Evolutionary conservation across 2,888 invertebrate species (phyloP).

Genomic region (Thalpophila matura): DNA sequence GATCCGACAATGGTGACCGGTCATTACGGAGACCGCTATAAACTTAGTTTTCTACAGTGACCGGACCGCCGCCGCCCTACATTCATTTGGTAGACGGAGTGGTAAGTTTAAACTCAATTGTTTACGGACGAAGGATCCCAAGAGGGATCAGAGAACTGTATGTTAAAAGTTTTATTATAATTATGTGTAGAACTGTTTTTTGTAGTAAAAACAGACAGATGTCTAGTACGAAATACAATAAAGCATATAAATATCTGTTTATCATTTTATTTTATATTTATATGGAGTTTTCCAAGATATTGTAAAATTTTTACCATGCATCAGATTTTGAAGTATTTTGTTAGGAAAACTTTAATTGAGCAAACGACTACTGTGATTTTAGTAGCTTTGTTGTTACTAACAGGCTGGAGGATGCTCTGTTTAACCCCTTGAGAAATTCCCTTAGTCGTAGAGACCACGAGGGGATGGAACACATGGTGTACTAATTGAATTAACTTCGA

Average conservation of each 20-base stretch:
- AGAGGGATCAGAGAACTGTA: neutral
- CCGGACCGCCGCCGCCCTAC: neutral
- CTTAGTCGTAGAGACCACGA: constrained; percentile 8
- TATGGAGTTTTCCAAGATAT: no score
- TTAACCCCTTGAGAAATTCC: constrained; percentile 12
- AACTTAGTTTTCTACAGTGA: constrained; percentile 24
- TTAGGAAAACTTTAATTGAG: no score
- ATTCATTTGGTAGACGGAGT: constrained; percentile 12
- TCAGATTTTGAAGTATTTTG: no score
- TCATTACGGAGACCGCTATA: constrained; percentile 30
- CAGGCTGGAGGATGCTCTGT: neutral
- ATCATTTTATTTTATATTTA: no score
- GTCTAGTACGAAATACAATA: no score
- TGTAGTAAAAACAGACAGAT: no score
- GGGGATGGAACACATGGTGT: neutral
- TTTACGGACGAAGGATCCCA: constrained; percentile 1
- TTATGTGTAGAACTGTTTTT: neutral
- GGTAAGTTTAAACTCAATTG: constrained; percentile 36
- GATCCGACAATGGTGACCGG: constrained; percentile 6
- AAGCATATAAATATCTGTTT: no score
- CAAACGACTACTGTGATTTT: no score
- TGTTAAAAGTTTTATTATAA: neutral
- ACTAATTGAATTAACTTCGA: constrained; percentile 14
- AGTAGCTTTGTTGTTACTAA: neutral
- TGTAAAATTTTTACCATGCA: no score